Conservation (phyloP, 2,113 vertebrate genomes). For the Grammomys surdaster region DNA sequence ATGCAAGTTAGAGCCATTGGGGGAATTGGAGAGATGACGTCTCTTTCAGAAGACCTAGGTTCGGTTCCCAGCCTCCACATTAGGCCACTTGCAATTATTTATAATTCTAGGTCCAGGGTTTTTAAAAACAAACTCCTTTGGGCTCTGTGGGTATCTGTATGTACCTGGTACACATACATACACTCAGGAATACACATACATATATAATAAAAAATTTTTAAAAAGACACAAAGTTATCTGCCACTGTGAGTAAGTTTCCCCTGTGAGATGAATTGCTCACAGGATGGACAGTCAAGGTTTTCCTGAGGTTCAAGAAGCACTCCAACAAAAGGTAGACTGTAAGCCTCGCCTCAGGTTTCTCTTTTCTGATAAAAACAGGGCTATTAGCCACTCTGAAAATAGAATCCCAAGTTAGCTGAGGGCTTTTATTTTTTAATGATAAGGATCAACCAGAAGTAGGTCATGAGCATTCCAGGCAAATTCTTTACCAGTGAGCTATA, state of each 20-base stretch:
- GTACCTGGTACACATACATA: neutral
- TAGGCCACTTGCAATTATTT: neutral
- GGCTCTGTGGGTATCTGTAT: neutral
- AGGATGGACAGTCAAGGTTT: neutral
- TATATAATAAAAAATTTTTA: neutral
- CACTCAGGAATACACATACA: neutral
- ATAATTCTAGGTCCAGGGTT: neutral
- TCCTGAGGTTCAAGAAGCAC: neutral
- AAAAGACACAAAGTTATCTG: neutral
- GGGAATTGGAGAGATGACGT: neutral
- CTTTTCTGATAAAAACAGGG: neutral
- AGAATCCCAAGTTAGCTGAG: neutral
- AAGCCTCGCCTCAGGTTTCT: neutral
- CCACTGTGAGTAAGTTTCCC: neutral
- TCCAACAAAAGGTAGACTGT: neutral
- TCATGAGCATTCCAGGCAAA: neutral
- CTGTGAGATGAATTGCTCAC: neutral
- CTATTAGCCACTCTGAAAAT: neutral
- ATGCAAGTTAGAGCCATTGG: neutral
- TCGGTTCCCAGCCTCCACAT: neutral
- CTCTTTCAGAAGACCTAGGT: neutral
- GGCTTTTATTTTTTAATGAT: neutral
- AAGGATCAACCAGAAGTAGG: neutral
- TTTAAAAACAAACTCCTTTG: neutral
- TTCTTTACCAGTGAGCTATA: neutral